A percentile compares a stretch with the other conserved stretches of the same genome.
phyloP scores from a whole-genome alignment of 2,888 invertebrate genomes.

The Steinernema scapterisci region DNA sequence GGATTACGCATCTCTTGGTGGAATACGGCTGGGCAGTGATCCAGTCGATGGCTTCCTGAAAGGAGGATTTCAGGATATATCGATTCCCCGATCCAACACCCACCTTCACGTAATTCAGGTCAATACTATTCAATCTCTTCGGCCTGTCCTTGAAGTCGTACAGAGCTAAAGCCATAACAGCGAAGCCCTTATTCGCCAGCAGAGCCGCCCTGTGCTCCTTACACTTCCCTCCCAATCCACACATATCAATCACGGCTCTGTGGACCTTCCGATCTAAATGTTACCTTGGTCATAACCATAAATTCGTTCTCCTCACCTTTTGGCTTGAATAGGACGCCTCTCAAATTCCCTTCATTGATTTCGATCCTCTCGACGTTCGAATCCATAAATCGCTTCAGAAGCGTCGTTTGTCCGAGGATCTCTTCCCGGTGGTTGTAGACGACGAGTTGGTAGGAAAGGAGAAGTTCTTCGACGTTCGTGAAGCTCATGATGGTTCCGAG shows the following conservation, averaged over 20 bases:
- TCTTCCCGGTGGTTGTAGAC: neutral
- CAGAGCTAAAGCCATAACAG: constrained; percentile 7
- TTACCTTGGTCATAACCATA: no score
- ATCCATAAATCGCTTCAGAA: neutral
- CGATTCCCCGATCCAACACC: neutral
- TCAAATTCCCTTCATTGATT: neutral
- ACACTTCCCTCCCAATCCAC: neutral
- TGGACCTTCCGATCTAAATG: neutral
- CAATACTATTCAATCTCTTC: neutral
- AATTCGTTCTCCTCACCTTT: no score
- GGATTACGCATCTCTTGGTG: neutral
- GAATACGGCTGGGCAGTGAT: neutral
- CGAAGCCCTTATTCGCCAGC: constrained; percentile 12
- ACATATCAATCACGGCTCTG: constrained; percentile 23
- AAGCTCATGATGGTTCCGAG: neutral
- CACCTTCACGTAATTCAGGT: neutral
- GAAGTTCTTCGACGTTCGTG: neutral
- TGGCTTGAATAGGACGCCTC: constrained; percentile 18
- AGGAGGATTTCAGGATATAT: neutral
- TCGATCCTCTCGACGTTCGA: neutral
- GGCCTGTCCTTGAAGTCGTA: constrained; percentile 22
- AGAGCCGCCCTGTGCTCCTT: constrained; percentile 7
- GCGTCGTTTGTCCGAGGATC: constrained; percentile 1
- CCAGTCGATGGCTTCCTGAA: constrained; percentile 16
- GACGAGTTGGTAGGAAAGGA: neutral